A percentile compares a stretch with the other conserved stretches of the same genome.
phyloP scores from a whole-genome alignment of 2,888 invertebrate species.

The Drosophila austrosaltans region DNA sequence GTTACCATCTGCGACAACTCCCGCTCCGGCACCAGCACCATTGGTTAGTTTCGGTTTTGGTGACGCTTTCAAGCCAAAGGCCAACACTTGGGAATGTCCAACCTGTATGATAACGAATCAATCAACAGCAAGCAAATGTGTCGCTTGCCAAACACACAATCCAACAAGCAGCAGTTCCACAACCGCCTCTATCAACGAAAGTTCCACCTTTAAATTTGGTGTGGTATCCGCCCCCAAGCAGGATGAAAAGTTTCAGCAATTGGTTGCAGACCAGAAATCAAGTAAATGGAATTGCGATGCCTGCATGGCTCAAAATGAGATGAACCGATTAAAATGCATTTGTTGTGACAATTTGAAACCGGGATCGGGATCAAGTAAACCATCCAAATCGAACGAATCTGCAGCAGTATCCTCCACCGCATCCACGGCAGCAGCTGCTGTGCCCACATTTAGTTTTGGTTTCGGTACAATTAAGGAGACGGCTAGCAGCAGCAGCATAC shows the following conservation, averaged over 20 bases:
- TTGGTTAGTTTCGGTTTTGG: conserved; percentile 70
- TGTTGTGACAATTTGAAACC: conserved; percentile 86
- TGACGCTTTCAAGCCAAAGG: conserved; percentile 84
- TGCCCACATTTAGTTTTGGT: conserved; percentile 81
- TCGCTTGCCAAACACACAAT: conserved; percentile 85
- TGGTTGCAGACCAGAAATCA: conserved; percentile 79
- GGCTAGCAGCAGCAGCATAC: neutral
- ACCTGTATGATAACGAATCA: conserved; percentile 86
- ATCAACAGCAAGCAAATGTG: conserved; percentile 83
- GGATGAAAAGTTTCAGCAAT: conserved; percentile 81
- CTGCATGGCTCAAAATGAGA: conserved; percentile 86
- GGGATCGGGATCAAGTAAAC: conserved; percentile 68
- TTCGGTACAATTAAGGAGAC: conserved; percentile 56
- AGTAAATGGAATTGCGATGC: conserved; percentile 86
- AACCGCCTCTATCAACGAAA: conserved; percentile 8
- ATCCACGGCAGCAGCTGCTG: conserved; percentile 27
- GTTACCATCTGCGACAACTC: neutral
- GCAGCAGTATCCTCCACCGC: conserved; percentile 2
- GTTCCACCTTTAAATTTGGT: conserved; percentile 56
- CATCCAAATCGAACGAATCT: conserved; percentile 81
- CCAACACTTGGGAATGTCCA: conserved; percentile 86
- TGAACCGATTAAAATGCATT: conserved; percentile 84
- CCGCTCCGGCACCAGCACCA: neutral
- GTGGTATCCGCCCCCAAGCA: conserved; percentile 38
- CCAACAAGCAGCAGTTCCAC: conserved; percentile 65